Evolutionary conservation across 2,797 vertebrate genomes (phyloP).

Genomic region (Sarcoramphus papa): DNA sequence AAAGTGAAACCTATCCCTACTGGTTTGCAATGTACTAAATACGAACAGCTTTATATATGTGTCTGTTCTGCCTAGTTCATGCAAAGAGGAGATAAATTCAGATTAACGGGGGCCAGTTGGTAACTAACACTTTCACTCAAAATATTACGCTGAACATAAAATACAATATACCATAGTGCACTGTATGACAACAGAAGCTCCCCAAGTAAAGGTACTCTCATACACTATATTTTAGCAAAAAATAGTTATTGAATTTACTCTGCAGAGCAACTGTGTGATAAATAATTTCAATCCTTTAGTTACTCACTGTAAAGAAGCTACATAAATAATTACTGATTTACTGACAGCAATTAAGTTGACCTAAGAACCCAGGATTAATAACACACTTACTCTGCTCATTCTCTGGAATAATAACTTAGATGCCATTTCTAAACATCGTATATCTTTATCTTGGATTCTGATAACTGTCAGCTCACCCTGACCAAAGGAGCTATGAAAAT

Average conservation of each 20-base stretch:
- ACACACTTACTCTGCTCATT: background rate
- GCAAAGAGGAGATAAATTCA: background rate
- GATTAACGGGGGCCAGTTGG: background rate
- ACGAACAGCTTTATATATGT: accelerated
- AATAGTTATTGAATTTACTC: background rate
- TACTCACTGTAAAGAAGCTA: background rate
- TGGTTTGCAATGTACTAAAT: background rate
- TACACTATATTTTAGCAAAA: background rate
- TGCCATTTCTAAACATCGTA: background rate
- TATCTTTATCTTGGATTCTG: constrained; percentile 21
- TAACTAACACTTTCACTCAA: background rate
- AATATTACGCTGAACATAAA: background rate
- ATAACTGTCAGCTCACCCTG: background rate
- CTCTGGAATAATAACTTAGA: background rate
- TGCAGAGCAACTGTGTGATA: background rate
- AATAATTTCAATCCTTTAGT: background rate
- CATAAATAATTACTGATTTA: constrained; percentile 44
- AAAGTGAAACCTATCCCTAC: background rate
- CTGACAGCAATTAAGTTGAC: constrained; percentile 14
- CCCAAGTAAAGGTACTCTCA: too few species aligned
- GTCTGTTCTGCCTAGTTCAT: background rate
- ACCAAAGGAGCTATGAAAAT: background rate
- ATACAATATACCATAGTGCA: accelerated
- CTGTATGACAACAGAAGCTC: accelerated
- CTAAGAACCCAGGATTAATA: constrained; percentile 32